Percentiles rank a stretch among this genome's conserved stretches.
phyloP scores from a whole-genome alignment of 2,888 invertebrate species.

The Colostygia pectinataria region DNA sequence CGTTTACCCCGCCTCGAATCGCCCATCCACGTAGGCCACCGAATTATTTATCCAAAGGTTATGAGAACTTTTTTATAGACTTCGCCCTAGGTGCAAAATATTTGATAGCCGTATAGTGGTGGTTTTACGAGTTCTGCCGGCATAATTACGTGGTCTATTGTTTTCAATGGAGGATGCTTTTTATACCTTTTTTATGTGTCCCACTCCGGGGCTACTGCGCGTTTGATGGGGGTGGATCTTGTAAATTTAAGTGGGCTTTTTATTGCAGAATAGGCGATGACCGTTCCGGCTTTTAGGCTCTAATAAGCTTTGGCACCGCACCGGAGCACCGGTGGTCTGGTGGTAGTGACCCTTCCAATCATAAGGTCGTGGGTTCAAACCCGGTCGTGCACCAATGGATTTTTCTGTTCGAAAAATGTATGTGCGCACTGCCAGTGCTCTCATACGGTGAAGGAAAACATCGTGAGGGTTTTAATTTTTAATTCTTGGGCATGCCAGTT shows the following conservation, averaged over 20 bases:
- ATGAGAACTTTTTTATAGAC: constrained; percentile 36
- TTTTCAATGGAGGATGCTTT: constrained; percentile 46
- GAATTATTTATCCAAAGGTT: constrained; percentile 36
- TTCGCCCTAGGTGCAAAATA: constrained; percentile 65
- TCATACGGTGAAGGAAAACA: no score
- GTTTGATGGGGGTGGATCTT: constrained; percentile 31
- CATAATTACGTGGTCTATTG: constrained; percentile 67
- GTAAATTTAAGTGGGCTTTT: constrained; percentile 35
- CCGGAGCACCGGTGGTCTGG: no score
- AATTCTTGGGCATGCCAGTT: no score
- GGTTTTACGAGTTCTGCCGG: constrained; percentile 59
- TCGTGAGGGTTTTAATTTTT: no score
- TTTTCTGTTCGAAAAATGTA: no score
- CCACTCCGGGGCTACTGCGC: constrained; percentile 39
- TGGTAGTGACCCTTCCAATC: background rate
- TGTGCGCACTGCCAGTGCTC: no score
- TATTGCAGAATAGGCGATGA: constrained; percentile 23
- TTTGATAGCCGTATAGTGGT: constrained; percentile 59
- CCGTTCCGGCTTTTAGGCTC: constrained; percentile 11
- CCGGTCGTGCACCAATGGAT: no score
- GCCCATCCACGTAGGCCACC: constrained; percentile 26
- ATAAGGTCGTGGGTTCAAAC: background rate
- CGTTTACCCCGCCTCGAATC: constrained; percentile 16
- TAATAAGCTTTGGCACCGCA: no score
- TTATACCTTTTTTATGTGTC: constrained; percentile 46